Evolutionary conservation across 2,113 vertebrate species (phyloP), one percentile per base, ranked within the genome.

Genomic region (Athene noctua): DNA sequence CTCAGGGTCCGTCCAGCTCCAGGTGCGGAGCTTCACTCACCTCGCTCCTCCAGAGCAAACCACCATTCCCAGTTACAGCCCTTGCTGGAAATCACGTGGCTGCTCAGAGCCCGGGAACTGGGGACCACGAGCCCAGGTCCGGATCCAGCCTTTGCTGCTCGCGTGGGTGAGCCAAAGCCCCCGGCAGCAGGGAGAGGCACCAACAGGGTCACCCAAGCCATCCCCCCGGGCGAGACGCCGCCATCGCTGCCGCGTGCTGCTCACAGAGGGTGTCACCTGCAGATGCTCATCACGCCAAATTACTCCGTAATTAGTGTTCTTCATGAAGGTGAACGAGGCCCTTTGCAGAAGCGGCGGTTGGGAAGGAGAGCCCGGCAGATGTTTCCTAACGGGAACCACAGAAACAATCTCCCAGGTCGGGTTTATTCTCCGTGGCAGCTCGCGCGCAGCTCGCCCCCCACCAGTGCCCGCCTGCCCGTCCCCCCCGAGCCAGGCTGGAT

Each of bases 101-200:
- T 67, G 32, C 34, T 71, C 32, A 22, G 38, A 54, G 21, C 17
- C 38, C 38, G 2, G 2, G 65, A 12, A 38, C n/a, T 20, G 14
- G 85, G 74, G 52, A 38, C 46, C 38, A 11, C 0, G 6, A 54
- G 20, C 21, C 46, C 46, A 25, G 10, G 20, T 20, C 38, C 6
- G 32, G 17, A 32, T 38, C 25, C 1, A 5, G n/a, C 54, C 40
- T 51, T 40, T 11, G 7, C 26, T 17, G 36, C 20, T 9, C 6
- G 38, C 3, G 15, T 5, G 25, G 38, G 21, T 18, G 6, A 59
- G 29, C n/a, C 44, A 46, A 36, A 80, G 57, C 11, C 47, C 49
- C 11, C 5, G 2, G 3, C 15, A 27, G 66, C 0, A 1, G 14
- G 23, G 34, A 65, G 44, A 61, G 21, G n/a, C 61, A 55, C 40